phyloP scores from a whole-genome alignment of 2,113 vertebrate species.

The Myotis davidii region DNA sequence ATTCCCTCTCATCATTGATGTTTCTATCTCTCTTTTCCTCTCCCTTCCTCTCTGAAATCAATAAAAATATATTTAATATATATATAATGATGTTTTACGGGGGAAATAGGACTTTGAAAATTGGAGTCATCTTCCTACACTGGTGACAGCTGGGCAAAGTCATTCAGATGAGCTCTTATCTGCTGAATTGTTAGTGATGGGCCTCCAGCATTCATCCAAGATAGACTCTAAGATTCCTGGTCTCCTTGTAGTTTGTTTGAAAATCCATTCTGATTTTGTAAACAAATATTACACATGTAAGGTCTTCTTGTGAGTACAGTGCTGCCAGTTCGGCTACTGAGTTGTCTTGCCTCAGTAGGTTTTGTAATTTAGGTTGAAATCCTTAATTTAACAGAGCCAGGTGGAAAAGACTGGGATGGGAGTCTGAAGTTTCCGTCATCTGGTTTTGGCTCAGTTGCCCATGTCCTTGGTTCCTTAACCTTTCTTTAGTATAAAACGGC shows the following conservation, averaged over 20 bases:
- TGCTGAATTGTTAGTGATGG: not conserved
- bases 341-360: slow-evolving; percentile 57
- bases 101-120: not conserved
- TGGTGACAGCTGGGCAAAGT: not conserved
- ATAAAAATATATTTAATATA: no score
- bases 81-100: not conserved
- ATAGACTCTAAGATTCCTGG: not conserved
- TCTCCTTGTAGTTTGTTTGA: slow-evolving; percentile 47
- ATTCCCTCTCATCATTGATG: no score
- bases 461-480: slow-evolving; percentile 24
- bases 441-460: not conserved
- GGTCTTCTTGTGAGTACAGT: not conserved
- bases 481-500: slow-evolving; percentile 8
- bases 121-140: not conserved
- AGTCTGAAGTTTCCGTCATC: not conserved
- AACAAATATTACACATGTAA: slow-evolving; percentile 39
- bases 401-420: slow-evolving; percentile 39
- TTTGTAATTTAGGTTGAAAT: slow-evolving; percentile 62
- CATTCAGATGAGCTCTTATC: not conserved
- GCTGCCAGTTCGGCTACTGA: slow-evolving; percentile 35
- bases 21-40: no score
- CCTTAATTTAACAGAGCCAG: slow-evolving; percentile 62
- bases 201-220: not conserved
- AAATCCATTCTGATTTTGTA: slow-evolving; percentile 37
- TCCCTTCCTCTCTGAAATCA: no score